Base-by-base conservation (phyloP, 2,113 vertebrate genomes). In the Vulpes vulpes region DNA sequence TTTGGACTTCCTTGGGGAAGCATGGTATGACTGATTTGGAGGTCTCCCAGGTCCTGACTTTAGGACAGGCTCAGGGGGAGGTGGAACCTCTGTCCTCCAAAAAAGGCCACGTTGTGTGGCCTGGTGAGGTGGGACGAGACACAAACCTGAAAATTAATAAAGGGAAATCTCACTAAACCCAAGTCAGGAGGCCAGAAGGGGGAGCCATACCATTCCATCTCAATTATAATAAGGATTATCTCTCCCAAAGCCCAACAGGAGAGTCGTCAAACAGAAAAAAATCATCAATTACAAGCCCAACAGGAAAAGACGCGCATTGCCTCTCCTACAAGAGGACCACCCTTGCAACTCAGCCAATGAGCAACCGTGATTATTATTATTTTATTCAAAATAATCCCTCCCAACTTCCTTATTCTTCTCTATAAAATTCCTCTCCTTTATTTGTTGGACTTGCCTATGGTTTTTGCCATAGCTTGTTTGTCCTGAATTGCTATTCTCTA, bases 1-100 rank as follows among this genome's bases (percentile, higher is more conserved):
- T 97, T 81, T 81, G 97, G 81, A 64, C 74, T 91, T 86, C 0
- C 5, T 60, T 43, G 59, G 23, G 27, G 64, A 69, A 95, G 64
- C 0, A 1, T 86, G 80, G n/a, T 32, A 0, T 8, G n/a, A 2
- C 30, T 82, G 32, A 20, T n/a, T 51, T n/a, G 32, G 55, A 43
- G 51, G 62, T 74, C 35, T 64, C 65, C 92, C 51, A 62, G 35
- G 6, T 80, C 27, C 23, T 89, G 67, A 32, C 51, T 95, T 11
- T 65, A 53, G 65, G 49, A 25, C 1, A 17, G 67, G 5, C 64
- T 87, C 22, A 2, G 49, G 49, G 23, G 55, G 23, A 32, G 8
- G 1, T 20, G 25, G 38, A 73, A 7, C 49, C 53, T 59, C 79
- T 86, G 10, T 78, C 14, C 23, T 95, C 23, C 7, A 25, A 49